Conservation (phyloP, 2,797 vertebrate species). For the Labroides dimidiatus region DNA sequence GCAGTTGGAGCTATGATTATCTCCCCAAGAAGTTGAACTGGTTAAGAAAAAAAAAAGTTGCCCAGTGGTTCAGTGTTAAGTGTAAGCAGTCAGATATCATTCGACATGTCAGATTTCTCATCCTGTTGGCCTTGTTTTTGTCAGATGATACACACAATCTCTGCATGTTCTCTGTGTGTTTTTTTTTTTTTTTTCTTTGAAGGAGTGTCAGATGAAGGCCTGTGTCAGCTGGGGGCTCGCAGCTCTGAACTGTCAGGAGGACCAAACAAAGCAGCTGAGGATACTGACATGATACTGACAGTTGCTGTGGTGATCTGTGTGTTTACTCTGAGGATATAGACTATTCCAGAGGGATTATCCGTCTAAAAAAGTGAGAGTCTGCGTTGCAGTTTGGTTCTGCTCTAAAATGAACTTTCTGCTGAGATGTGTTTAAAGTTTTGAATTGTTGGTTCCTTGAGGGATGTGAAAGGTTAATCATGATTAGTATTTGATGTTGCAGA, state of each 20-base stretch:
- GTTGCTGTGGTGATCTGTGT: conserved; percentile 23
- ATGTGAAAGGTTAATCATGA: background rate
- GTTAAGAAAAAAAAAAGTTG: conserved; percentile 39
- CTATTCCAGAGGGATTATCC: background rate
- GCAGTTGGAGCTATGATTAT: conserved; percentile 61
- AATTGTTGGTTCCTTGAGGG: background rate
- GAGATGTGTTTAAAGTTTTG: background rate
- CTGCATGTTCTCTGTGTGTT: conserved; percentile 22
- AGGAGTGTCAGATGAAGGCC: conserved; percentile 25
- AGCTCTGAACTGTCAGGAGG: conserved; percentile 47
- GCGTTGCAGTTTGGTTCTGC: background rate
- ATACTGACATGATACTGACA: conserved; percentile 35
- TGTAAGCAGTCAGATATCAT: conserved; percentile 51
- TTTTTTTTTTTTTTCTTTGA: conserved; percentile 16
- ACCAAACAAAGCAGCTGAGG: conserved; percentile 24
- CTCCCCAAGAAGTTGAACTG: conserved; percentile 56
- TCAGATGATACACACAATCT: conserved; percentile 49
- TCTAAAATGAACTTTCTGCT: background rate
- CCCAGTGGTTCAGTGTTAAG: conserved; percentile 56
- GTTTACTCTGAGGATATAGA: conserved; percentile 19
- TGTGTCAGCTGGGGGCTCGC: conserved; percentile 28
- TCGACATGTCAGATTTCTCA: conserved; percentile 58
- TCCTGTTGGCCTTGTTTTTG: conserved; percentile 57
- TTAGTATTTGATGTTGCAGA: background rate
- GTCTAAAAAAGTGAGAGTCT: background rate